Evolutionary conservation across 1,140 invertebrate species (phyloP).

Genomic region (Pseudomyrmex dendroicus): DNA sequence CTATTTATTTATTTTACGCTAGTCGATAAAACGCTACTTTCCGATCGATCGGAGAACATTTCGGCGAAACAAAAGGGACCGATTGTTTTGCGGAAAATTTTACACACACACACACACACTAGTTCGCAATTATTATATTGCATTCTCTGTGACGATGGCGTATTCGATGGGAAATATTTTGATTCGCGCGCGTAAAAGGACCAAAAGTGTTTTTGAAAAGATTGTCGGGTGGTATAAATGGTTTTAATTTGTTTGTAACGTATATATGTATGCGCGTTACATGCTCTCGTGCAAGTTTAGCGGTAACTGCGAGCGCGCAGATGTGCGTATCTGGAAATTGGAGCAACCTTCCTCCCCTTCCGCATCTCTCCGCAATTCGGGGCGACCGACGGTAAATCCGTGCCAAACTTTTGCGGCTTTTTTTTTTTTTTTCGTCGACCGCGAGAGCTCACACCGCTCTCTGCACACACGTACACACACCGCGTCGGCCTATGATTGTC

Average conservation of each 20-base stretch:
- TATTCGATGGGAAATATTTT: conserved; percentile 38
- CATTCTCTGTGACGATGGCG: background rate
- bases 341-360: conserved; percentile 33
- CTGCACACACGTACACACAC: background rate
- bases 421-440: conserved; percentile 9
- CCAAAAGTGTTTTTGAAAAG: conserved; percentile 36
- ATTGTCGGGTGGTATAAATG: conserved; percentile 23
- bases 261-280: background rate
- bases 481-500: conserved; percentile 34
- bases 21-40: too few relatives aligned
- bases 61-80: too few relatives aligned
- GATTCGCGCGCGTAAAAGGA: conserved; percentile 8
- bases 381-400: conserved; percentile 40
- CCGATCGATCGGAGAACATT: too few relatives aligned
- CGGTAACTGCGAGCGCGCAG: conserved; percentile 30
- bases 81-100: too few relatives aligned
- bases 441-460: background rate
- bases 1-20: too few relatives aligned
- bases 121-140: background rate
- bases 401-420: conserved; percentile 40
- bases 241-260: conserved; percentile 48
- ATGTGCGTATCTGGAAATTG: conserved; percentile 48
- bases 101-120: too few relatives aligned
- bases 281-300: conserved; percentile 30
- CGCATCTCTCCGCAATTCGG: too few relatives aligned